Percentiles rank a stretch among this genome's conserved stretches.
phyloP scores from a whole-genome alignment of 2,888 invertebrate genomes.

The Microplitis manilae region DNA sequence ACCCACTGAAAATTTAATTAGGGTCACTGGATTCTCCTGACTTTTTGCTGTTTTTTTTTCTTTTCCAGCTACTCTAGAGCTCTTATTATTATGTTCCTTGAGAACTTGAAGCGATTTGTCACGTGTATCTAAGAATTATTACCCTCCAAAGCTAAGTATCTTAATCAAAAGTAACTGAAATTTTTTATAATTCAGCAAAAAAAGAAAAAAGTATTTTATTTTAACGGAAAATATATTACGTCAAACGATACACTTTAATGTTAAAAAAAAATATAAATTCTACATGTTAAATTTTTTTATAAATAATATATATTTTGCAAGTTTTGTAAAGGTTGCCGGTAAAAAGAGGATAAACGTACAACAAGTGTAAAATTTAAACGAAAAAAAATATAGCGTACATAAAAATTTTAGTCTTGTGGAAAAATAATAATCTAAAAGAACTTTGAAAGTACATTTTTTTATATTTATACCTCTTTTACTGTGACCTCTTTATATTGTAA shows the following conservation, averaged over 20 bases:
- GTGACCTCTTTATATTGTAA: not conserved
- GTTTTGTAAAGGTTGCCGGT: not conserved
- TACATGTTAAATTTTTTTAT: not conserved
- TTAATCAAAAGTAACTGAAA: not conserved
- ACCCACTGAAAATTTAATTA: not conserved
- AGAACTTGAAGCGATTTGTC: not conserved
- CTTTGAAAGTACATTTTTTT: not conserved
- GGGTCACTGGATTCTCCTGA: not conserved
- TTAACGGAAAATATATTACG: not conserved
- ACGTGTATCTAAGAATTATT: constrained; percentile 1
- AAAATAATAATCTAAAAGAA: not conserved
- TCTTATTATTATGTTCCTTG: constrained; percentile 11
- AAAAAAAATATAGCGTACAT: not conserved
- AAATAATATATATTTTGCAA: not conserved
- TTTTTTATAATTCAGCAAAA: not conserved
- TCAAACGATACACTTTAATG: not conserved
- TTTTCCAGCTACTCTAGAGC: not conserved
- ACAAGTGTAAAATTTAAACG: not conserved
- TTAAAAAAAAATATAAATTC: not conserved
- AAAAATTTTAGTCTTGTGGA: not conserved
- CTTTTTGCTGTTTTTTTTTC: constrained; percentile 9
- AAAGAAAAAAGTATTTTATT: not conserved
- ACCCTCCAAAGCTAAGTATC: not conserved
- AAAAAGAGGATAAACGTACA: not conserved
- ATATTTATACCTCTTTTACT: not conserved